A percentile compares a stretch with the other conserved stretches of the same genome.
phyloP scores from a whole-genome alignment of 2,797 vertebrate species.

The Champsocephalus gunnari region DNA sequence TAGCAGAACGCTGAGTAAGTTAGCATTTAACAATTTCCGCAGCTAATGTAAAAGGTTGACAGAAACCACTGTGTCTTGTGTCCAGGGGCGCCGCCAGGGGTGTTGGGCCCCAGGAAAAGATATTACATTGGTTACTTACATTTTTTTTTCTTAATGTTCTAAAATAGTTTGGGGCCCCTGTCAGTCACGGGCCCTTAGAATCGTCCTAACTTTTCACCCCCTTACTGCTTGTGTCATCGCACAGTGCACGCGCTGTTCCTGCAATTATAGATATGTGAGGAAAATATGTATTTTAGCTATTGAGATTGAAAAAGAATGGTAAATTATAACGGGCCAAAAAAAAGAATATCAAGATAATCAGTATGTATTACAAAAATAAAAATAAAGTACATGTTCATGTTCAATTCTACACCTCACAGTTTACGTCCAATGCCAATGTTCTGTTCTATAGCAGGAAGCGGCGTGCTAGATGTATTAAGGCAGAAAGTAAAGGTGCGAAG shows the following conservation, averaged over 20 bases:
- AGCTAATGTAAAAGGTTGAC: not conserved
- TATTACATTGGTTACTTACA: too few species aligned
- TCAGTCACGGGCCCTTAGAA: too few species aligned
- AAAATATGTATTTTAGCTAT: not conserved
- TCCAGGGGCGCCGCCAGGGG: too few species aligned
- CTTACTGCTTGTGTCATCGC: too few species aligned
- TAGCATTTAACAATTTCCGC: not conserved
- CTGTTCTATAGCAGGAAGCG: not conserved
- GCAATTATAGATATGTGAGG: not conserved
- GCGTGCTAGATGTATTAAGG: not conserved
- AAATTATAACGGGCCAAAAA: not conserved
- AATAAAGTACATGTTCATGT: not conserved
- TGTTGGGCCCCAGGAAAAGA: too few species aligned
- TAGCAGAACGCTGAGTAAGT: not conserved
- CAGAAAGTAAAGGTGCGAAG: not conserved
- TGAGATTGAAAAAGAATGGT: not conserved
- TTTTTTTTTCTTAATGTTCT: too few species aligned
- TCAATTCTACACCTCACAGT: too few species aligned
- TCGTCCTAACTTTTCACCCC: too few species aligned
- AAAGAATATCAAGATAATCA: not conserved
- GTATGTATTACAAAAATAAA: not conserved
- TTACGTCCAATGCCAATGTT: not conserved
- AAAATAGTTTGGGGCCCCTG: too few species aligned
- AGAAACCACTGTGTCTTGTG: not conserved
- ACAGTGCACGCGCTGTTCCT: not conserved